Conservation (phyloP, 2,888 invertebrate genomes). For the Augochlorella aurata region DNA sequence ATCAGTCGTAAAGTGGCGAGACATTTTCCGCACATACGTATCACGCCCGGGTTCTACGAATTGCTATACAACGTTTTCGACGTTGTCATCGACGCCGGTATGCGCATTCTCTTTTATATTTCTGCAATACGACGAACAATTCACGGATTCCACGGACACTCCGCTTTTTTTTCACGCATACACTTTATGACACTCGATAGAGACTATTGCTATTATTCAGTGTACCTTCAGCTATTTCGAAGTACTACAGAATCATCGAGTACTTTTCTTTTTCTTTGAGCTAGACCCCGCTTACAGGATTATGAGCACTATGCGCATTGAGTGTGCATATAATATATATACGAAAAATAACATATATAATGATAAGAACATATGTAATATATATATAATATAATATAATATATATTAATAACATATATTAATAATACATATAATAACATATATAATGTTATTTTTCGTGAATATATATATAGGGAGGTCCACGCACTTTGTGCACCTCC, state of each 20-base stretch:
- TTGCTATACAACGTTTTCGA: neutral
- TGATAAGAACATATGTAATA: no score
- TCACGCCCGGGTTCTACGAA: neutral
- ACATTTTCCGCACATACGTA: neutral
- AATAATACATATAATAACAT: no score
- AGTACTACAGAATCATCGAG: neutral
- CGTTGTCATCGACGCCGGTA: neutral
- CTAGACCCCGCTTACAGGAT: no score
- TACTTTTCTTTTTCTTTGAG: no score
- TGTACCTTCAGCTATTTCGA: neutral
- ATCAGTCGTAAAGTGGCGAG: constrained; percentile 24
- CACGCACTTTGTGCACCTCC: no score
- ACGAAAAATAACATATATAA: no score
- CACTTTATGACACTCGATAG: neutral
- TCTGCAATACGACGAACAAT: neutral
- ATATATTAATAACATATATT: no score
- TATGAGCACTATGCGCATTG: no score
- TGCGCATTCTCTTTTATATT: neutral
- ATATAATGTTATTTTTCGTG: no score
- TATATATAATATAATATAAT: no score
- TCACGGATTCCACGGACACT: neutral
- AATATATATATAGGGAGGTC: no score
- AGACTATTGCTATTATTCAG: neutral
- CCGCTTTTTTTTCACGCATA: neutral
- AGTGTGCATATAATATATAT: no score